Evolutionary conservation across 2,888 invertebrate species (phyloP).

Genomic region (Rhingia campestris): DNA sequence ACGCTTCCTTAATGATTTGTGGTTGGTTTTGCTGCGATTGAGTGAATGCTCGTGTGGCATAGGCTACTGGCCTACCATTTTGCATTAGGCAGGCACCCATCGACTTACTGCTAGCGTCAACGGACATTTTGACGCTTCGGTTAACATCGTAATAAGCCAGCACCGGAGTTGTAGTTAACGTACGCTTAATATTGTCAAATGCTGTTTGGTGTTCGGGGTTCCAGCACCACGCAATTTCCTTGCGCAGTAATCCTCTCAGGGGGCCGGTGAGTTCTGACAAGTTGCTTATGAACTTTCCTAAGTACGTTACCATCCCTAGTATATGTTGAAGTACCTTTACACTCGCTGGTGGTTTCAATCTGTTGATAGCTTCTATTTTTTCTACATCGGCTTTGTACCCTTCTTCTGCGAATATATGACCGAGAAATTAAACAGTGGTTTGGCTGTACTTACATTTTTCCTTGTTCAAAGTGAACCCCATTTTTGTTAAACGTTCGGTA

Average conservation of each 20-base stretch:
- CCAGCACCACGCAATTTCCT: slow-evolving; percentile 15
- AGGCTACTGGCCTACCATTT: slow-evolving; percentile 12
- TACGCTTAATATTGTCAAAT: slow-evolving; percentile 8
- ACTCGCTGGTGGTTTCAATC: slow-evolving; percentile 39
- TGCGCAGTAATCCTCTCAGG: slow-evolving; percentile 3
- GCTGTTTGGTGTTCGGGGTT: slow-evolving; percentile 9
- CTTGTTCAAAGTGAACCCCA: slow-evolving; percentile 21
- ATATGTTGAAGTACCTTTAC: slow-evolving; percentile 19
- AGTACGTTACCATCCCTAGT: slow-evolving; percentile 11
- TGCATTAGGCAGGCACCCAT: slow-evolving; percentile 28
- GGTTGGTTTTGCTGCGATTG: slow-evolving; percentile 18
- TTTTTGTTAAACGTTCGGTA: slow-evolving; percentile 5
- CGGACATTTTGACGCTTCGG: slow-evolving; percentile 44
- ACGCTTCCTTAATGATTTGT: slow-evolving; percentile 74
- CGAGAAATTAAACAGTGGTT: slow-evolving; percentile 30
- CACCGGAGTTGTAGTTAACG: slow-evolving; percentile 52
- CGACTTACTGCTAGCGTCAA: slow-evolving; percentile 6
- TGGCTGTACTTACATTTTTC: slow-evolving; percentile 25
- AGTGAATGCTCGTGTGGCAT: slow-evolving; percentile 78
- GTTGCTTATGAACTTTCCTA: slow-evolving; percentile 58
- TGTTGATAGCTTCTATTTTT: slow-evolving; percentile 53
- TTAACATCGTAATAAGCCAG: slow-evolving; percentile 75
- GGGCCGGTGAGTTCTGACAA: slow-evolving; percentile 48
- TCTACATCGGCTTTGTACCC: slow-evolving; percentile 61
- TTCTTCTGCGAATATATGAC: slow-evolving; percentile 24